Evolutionary conservation across 2,888 invertebrate genomes (phyloP).

Genomic region (Idaea straminata): DNA sequence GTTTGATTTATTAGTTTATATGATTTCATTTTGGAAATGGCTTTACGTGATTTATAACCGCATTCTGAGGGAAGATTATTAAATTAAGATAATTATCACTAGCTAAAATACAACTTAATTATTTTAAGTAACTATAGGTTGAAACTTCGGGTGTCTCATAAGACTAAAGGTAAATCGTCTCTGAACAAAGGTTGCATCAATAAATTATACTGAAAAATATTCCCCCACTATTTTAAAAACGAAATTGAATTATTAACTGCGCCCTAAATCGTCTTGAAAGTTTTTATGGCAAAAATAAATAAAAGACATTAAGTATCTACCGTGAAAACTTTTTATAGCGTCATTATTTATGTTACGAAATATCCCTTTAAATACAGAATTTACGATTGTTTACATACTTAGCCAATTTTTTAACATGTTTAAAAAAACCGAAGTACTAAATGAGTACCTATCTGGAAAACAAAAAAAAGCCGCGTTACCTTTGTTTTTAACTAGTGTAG

Average conservation of each 20-base stretch:
- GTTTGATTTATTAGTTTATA: neutral
- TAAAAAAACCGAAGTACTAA: neutral
- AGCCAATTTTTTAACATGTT: neutral
- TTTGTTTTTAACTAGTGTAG: too few species aligned
- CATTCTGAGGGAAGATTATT: too few species aligned
- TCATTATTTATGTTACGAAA: neutral
- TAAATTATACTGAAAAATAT: neutral
- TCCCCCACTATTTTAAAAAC: neutral
- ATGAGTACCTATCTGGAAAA: neutral
- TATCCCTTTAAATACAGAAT: neutral
- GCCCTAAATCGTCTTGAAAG: constrained; percentile 1
- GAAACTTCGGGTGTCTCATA: too few species aligned
- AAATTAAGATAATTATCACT: too few species aligned
- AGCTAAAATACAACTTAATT: too few species aligned
- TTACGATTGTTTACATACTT: neutral
- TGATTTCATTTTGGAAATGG: neutral
- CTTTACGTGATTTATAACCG: neutral
- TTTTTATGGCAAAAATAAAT: constrained; percentile 1
- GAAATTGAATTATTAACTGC: neutral
- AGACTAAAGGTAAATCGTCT: too few species aligned
- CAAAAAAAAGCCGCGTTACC: too few species aligned
- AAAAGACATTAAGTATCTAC: neutral
- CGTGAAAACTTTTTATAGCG: neutral
- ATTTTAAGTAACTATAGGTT: too few species aligned
- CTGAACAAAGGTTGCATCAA: too few species aligned